phyloP scores from a whole-genome alignment of 2,797 vertebrate species.

The Xenopus petersii region DNA sequence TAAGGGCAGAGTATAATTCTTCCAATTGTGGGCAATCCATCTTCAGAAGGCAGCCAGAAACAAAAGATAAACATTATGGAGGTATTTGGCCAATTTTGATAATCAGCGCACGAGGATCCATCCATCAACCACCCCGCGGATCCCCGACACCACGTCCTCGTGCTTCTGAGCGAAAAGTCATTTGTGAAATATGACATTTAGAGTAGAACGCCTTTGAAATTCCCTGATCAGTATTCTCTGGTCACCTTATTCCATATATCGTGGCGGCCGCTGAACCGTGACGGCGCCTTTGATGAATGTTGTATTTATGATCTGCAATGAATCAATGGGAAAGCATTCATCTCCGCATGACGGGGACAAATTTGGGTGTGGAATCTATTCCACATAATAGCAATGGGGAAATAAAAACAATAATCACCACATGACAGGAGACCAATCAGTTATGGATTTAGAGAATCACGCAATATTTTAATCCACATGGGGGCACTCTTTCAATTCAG shows the following conservation, averaged over 20 bases:
- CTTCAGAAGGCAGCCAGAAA: slow-evolving; percentile 12
- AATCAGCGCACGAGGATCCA: slow-evolving; percentile 6
- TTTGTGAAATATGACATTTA: slow-evolving; percentile 10
- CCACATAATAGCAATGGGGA: no score
- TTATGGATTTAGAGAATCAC: no score
- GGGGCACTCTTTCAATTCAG: no score
- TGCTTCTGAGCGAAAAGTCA: not conserved
- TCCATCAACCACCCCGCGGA: slow-evolving; percentile 10
- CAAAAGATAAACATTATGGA: slow-evolving; percentile 20
- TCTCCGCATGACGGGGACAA: no score
- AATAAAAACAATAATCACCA: no score
- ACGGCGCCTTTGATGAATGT: slow-evolving; percentile 22
- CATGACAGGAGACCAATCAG: no score
- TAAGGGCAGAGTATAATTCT: slow-evolving; percentile 11
- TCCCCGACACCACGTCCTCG: slow-evolving; percentile 7
- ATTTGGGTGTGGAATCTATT: no score
- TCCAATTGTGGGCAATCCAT: slow-evolving; percentile 15
- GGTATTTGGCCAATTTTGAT: slow-evolving; percentile 17
- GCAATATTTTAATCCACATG: no score
- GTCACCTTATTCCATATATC: slow-evolving; percentile 6
- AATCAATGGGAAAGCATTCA: slow-evolving; percentile 19
- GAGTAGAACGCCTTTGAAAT: not conserved
- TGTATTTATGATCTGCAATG: slow-evolving; percentile 18
- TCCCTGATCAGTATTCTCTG: slow-evolving; percentile 33
- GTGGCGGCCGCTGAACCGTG: slow-evolving; percentile 5